Base-by-base conservation (phyloP, 2,888 invertebrate species). In the Agapetus fuscipes region DNA sequence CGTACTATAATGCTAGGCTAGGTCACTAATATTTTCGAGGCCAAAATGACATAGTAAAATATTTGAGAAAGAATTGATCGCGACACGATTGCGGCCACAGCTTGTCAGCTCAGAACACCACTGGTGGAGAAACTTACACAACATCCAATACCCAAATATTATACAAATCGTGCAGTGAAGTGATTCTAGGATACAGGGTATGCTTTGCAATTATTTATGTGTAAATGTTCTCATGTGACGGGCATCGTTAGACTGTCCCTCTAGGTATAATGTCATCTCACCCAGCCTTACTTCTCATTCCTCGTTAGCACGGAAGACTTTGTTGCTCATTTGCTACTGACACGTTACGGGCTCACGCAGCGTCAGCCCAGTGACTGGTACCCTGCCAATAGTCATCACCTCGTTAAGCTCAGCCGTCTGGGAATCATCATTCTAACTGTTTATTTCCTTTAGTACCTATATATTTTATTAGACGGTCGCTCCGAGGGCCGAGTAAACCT, bases 121-220 rank as follows among this genome's bases (percentile, higher is more conserved):
- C 37, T 48, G 47, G 45, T 47, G 44, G 47, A 48, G 36, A 45
- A 40, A 41, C 45, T 44, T 34, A 44, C 41, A 36, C 38, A 48
- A 34, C 41, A 45, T 39, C 34, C 43, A 45, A 48, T 48, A 48
- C 48, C 48, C 48, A 41, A 41, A 35, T 39, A 37, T 38, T 37
- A 48, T 40, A 64, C 61, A 63, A 60, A 69, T 67, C 65, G 72
- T 73, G 74, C 73, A 71, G 72, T 71, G 74, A 70, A 75, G 80
- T 80, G 80, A 80, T 79, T 79, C 75, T 83, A 84, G 85, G 85
- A 84, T 84, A 86, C 86, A 86, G 86, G 86, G 86, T 86, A 86
- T 82, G 83, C 83, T 83, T 85, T 83, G 83, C 83, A 83, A 83
- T 83, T 84, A 81, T 82, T 81, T 82, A 76, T 74, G 76, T 75